These are phyloP conservation scores for Anagyrus pseudococci DNA, from an alignment of 2,888 invertebrate species.

Conservation along the genomic window DNA sequence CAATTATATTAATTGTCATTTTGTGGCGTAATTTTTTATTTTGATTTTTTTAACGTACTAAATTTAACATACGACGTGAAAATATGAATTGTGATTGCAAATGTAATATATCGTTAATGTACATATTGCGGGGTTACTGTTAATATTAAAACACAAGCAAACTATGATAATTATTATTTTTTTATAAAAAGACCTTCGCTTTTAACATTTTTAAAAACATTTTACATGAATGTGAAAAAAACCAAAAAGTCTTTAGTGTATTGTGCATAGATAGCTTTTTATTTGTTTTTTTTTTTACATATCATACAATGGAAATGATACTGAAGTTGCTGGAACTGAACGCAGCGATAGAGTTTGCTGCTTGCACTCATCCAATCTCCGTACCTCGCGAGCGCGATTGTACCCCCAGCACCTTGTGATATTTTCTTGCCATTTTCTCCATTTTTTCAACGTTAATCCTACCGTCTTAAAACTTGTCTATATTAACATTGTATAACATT, in stretches of 20 bases:
- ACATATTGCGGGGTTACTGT: slow-evolving; percentile 59
- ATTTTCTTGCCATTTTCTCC: no score
- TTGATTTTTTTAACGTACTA: background rate
- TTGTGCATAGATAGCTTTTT: slow-evolving; percentile 50
- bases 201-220: no score
- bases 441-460: slow-evolving; percentile 35
- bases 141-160: slow-evolving; percentile 58
- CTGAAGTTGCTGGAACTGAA: slow-evolving; percentile 55
- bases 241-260: no score
- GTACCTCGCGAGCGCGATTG: slow-evolving; percentile 23
- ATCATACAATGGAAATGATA: slow-evolving; percentile 61
- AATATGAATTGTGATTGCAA: background rate
- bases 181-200: no score
- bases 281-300: slow-evolving; percentile 57
- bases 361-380: slow-evolving; percentile 10
- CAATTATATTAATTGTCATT: no score
- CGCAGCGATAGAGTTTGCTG: slow-evolving; percentile 33
- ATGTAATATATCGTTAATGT: slow-evolving; percentile 60
- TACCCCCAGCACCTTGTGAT: slow-evolving; percentile 41
- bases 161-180: no score
- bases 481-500: slow-evolving; percentile 45
- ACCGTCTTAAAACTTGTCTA: slow-evolving; percentile 42
- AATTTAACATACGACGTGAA: background rate
- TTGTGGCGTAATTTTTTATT: no score
- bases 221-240: no score